Evolutionary conservation across 2,113 vertebrate genomes (phyloP).

Genomic region (Antechinus stuartii): DNA sequence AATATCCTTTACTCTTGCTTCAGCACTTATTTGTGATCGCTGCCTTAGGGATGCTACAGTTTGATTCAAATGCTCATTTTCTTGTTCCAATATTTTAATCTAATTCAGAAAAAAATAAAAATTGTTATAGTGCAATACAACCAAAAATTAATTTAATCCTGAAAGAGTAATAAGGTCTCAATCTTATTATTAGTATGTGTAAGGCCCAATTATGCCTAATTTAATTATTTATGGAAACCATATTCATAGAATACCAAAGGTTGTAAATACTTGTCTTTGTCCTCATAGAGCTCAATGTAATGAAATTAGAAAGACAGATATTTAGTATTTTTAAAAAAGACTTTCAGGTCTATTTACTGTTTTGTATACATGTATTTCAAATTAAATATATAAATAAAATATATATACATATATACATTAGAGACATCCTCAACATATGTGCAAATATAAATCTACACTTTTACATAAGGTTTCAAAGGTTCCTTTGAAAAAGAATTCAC

Average conservation of each 20-base stretch:
- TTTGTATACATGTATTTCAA: not conserved
- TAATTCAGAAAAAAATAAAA: slow-evolving; percentile 76
- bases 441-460: not conserved
- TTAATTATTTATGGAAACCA: slow-evolving; percentile 17
- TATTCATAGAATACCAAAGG: not conserved
- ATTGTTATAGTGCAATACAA: slow-evolving; percentile 40
- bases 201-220: not conserved
- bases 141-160: slow-evolving; percentile 52
- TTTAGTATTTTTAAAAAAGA: slow-evolving; percentile 47
- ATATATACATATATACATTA: not conserved
- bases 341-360: slow-evolving; percentile 34
- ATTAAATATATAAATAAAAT: slow-evolving; percentile 11
- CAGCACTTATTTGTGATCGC: slow-evolving; percentile 94
- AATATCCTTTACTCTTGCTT: slow-evolving; percentile 95
- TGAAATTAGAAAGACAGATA: slow-evolving; percentile 16
- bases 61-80: slow-evolving; percentile 95
- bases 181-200: slow-evolving; percentile 1
- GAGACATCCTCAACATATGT: not conserved
- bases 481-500: slow-evolving; percentile 28
- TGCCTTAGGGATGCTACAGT: slow-evolving; percentile 93
- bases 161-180: not conserved
- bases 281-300: slow-evolving; percentile 34
- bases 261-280: slow-evolving; percentile 16
- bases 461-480: slow-evolving; percentile 33
- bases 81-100: slow-evolving; percentile 96